These are phyloP conservation scores for Tenebrio molitor DNA, from an alignment of 1,140 invertebrate genomes.

Conservation along the genomic window DNA sequence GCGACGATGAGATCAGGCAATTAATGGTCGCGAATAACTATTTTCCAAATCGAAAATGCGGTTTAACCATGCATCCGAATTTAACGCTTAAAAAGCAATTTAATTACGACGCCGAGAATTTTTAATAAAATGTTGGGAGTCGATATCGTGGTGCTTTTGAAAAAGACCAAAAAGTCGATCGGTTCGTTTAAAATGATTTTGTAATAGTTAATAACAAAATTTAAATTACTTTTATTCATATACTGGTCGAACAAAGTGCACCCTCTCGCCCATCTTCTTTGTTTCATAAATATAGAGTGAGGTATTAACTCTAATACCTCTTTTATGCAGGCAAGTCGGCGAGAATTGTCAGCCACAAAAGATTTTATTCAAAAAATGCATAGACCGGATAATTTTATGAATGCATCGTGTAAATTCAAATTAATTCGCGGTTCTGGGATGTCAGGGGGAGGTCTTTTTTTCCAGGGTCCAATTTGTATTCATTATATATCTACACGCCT, in stretches of 20 bases:
- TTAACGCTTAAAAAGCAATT: constrained; percentile 18
- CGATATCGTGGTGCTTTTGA: neutral
- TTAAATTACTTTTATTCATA: constrained; percentile 40
- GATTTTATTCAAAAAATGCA: constrained; percentile 29
- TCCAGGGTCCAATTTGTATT: constrained; percentile 31
- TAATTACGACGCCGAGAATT: constrained; percentile 20
- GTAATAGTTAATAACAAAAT: constrained; percentile 2
- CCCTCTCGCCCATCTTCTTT: constrained; percentile 27
- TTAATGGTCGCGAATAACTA: constrained; percentile 7
- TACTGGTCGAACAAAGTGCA: constrained; percentile 14
- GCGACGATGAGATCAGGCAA: neutral
- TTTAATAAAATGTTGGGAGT: constrained; percentile 4
- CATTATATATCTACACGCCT: constrained; percentile 22
- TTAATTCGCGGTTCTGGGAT: neutral
- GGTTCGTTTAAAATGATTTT: neutral
- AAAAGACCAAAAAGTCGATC: neutral
- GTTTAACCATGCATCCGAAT: neutral
- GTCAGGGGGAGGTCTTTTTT: neutral
- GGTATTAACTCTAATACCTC: constrained; percentile 34
- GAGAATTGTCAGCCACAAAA: constrained; percentile 25
- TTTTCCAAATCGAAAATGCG: constrained; percentile 17
- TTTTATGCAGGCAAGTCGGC: constrained; percentile 22
- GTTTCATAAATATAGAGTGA: constrained; percentile 39
- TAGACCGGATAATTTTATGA: constrained; percentile 16
- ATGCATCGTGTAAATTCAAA: constrained; percentile 29